These are phyloP conservation scores for Hylaea fasciaria DNA, from an alignment of 2,888 invertebrate genomes.

Conservation along the genomic window DNA sequence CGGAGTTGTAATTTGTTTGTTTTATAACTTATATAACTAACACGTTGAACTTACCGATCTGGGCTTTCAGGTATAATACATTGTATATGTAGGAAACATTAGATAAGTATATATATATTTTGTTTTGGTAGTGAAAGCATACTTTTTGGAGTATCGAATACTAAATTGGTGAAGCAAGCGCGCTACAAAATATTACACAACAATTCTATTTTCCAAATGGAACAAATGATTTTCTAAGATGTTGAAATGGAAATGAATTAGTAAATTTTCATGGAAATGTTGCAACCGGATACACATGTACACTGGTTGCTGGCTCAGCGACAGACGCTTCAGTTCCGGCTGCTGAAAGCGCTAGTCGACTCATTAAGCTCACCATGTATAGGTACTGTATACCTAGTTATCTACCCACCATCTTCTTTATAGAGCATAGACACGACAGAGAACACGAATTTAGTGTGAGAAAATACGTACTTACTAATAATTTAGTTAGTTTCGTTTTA, in stretches of 20 bases:
- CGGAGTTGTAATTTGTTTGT: not conserved
- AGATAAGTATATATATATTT: too few relatives aligned
- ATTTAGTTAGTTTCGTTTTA: too few relatives aligned
- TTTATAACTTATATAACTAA: too few relatives aligned
- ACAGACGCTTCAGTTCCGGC: constrained; percentile 53
- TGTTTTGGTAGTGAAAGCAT: too few relatives aligned
- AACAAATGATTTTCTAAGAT: not conserved
- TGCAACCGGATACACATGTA: constrained; percentile 45
- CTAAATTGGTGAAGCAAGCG: not conserved
- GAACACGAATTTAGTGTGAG: too few relatives aligned
- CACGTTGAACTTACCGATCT: too few relatives aligned
- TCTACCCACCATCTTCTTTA: constrained; percentile 28
- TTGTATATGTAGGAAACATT: too few relatives aligned
- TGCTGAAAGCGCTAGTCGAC: constrained; percentile 47
- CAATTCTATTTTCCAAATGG: constrained; percentile 5
- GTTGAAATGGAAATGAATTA: constrained; percentile 21
- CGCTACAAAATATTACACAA: not conserved
- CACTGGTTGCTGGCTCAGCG: constrained; percentile 52
- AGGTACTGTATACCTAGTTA: constrained; percentile 5
- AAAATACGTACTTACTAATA: too few relatives aligned
- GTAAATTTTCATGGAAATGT: constrained; percentile 54
- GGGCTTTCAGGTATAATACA: too few relatives aligned
- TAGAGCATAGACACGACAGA: not conserved
- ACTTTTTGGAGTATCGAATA: too few relatives aligned
- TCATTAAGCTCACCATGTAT: constrained; percentile 63